A percentile compares a stretch with the other conserved stretches of the same genome.
phyloP scores from a whole-genome alignment of 2,797 vertebrate species.

The Rhodeus uyekii region DNA sequence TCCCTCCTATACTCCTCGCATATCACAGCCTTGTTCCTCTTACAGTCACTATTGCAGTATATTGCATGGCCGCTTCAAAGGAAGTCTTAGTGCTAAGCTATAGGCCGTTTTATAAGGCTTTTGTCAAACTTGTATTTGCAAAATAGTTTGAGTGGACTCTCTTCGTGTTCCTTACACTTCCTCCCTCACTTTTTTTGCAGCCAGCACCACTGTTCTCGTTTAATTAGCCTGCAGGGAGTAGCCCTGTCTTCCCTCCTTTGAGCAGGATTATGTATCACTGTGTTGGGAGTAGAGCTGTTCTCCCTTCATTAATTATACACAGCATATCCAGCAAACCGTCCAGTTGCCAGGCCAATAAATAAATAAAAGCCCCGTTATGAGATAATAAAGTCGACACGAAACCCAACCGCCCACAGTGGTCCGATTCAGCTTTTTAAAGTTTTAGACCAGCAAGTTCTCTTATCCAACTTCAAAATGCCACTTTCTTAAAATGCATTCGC shows the following conservation, averaged over 20 bases:
- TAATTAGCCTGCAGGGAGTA: constrained; percentile 61
- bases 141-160: constrained; percentile 7
- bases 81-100: constrained; percentile 1
- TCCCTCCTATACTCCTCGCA: constrained; percentile 26
- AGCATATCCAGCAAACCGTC: constrained; percentile 47
- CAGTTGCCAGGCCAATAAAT: constrained; percentile 49
- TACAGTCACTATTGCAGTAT: not conserved
- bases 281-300: constrained; percentile 47
- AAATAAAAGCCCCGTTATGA: constrained; percentile 61
- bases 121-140: not conserved
- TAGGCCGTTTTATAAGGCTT: constrained; percentile 11
- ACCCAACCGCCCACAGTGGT: constrained; percentile 17
- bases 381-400: constrained; percentile 50
- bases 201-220: constrained; percentile 40
- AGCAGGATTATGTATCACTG: constrained; percentile 51
- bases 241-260: constrained; percentile 36
- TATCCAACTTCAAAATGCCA: not conserved
- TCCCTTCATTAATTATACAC: constrained; percentile 70
- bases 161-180: constrained; percentile 35
- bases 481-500: not conserved
- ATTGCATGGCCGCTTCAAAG: constrained; percentile 15
- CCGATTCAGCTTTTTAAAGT: constrained; percentile 10
- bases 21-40: not conserved
- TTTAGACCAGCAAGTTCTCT: not conserved
- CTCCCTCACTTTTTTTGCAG: constrained; percentile 43